Base-by-base conservation (phyloP, 2,888 invertebrate species). In the Tiliacea citrago region DNA sequence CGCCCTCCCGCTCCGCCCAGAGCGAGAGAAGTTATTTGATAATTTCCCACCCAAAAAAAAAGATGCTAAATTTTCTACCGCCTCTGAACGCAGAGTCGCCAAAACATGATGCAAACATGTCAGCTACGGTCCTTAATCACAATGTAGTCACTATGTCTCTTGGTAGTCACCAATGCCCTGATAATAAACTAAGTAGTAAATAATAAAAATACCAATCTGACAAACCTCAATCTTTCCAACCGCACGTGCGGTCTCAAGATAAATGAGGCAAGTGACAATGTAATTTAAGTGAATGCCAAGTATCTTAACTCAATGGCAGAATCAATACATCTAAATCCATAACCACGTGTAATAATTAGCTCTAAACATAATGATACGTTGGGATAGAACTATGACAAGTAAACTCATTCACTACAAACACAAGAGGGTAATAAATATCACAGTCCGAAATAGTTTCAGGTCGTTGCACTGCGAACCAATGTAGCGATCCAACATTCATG, bases 401-500 rank as follows among this genome's bases (percentile, higher is more conserved):
- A 60, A 68, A 75, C 57, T 60, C 82, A 77, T 77, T 66, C 62
- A 82, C 24, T 73, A 72, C 70, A 65, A 77, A 88, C 82, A 75
- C 73, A 84, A 83, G 76, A 82, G 76, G 73, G 72, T 86, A 88
- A 91, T 91, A 90, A 90, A 91, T 91, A 87, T 88, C 77, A 71
- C 73, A 82, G 77, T 81, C 86, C 75, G 53, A 88, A 91, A 91
- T 91, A 90, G 86, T 75, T 73, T 68, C 77, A 83, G 91, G 88
- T 86, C 90, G 85, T 63, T 86, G 90, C 79, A 81, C 90, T 82
- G 75, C 70, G 67, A 73, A 78, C 81, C 69, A 75, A 73, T 72
- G 47, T 70, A 75, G 63, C 49, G 70, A 61, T 72, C 10, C 74
- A 68, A 70, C 60, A 82, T 73, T 69, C 53, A 68, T 66, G 53